A percentile compares a stretch with the other conserved stretches of the same genome.
Evolutionary conservation across 2,113 vertebrate species (phyloP).

Genomic region (Lampris megalopsis): DNA sequence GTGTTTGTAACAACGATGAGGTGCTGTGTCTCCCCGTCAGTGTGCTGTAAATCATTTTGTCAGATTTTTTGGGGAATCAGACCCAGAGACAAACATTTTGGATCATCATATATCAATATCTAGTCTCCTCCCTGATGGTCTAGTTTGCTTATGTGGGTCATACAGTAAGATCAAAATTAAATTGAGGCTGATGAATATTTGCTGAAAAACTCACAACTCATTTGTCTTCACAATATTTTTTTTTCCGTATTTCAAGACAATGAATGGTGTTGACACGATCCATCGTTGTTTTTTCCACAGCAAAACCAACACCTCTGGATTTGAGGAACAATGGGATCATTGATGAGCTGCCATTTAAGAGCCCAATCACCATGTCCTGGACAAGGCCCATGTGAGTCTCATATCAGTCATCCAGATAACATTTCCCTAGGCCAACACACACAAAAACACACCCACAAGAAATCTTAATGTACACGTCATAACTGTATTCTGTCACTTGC

Average conservation of each 20-base stretch:
- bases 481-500: conserved; percentile 18
- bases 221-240: neutral
- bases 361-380: conserved; percentile 96
- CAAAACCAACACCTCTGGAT: conserved; percentile 93
- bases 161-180: too few species aligned
- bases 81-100: too few species aligned
- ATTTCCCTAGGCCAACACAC: conserved; percentile 15
- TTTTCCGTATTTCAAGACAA: neutral
- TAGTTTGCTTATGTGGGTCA: too few species aligned
- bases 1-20: too few species aligned
- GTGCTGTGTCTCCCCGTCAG: too few species aligned
- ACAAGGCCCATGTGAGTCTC: conserved; percentile 92
- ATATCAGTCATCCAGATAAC: conserved; percentile 23
- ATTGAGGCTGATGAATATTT: too few species aligned
- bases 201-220: neutral
- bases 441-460: conserved; percentile 5
- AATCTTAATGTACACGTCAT: conserved; percentile 21
- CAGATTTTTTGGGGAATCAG: too few species aligned
- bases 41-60: too few species aligned
- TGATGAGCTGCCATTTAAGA: conserved; percentile 98
- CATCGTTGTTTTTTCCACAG: conserved; percentile 76
- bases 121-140: too few species aligned
- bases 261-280: conserved; percentile 23
- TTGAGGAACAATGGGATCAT: conserved; percentile 93
- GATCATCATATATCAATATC: too few species aligned